phyloP scores from a whole-genome alignment of 1,140 invertebrate species.

The Ditylenchus dipsaci region DNA sequence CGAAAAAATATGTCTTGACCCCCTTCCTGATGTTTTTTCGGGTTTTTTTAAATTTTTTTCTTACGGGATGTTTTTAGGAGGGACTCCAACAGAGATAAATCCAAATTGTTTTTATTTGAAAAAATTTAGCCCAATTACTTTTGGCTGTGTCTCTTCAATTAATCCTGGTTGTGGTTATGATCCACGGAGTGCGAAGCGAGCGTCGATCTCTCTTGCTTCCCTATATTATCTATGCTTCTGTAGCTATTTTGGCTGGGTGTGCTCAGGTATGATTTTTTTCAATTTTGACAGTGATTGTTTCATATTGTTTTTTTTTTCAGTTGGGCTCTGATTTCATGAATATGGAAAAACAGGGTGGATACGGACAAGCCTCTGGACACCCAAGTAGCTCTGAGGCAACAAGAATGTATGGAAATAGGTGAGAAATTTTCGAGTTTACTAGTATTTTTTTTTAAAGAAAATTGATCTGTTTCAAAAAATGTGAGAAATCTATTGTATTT shows the following conservation, averaged over 20 bases:
- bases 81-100: too few relatives aligned
- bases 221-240: slow-evolving; percentile 51
- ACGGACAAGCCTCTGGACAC: neutral
- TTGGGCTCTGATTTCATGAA: slow-evolving; percentile 5
- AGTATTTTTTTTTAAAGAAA: too few relatives aligned
- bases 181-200: slow-evolving; percentile 51
- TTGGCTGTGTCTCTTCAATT: slow-evolving; percentile 51
- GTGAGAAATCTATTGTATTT: too few relatives aligned
- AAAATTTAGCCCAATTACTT: slow-evolving; percentile 35
- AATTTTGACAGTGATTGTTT: neutral
- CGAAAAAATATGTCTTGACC: too few relatives aligned
- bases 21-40: too few relatives aligned
- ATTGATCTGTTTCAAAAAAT: too few relatives aligned
- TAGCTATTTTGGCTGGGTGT: slow-evolving; percentile 52
- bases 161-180: slow-evolving; percentile 51
- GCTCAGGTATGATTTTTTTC: slow-evolving; percentile 31
- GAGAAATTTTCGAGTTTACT: neutral
- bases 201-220: slow-evolving; percentile 48
- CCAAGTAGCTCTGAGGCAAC: neutral
- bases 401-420: neutral
- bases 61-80: too few relatives aligned
- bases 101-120: neutral
- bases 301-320: neutral
- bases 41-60: slow-evolving; percentile 25
- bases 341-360: neutral